A percentile compares a stretch with the other conserved stretches of the same genome.
phyloP scores from a whole-genome alignment of 1,140 invertebrate species.

The Drosophila truncata region DNA sequence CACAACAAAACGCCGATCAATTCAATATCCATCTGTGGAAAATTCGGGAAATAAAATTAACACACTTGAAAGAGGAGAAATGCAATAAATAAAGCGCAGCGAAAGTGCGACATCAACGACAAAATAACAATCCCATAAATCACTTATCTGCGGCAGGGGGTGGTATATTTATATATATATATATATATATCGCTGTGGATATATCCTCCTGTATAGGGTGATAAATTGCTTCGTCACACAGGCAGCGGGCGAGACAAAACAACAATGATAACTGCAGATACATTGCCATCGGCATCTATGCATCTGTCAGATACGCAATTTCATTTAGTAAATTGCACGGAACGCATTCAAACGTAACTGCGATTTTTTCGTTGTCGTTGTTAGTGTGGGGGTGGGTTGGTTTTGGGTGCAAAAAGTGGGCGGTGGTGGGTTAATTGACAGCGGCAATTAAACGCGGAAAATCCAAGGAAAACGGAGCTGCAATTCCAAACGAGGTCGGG shows the following conservation, averaged over 20 bases:
- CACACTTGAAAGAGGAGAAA: slow-evolving; percentile 57
- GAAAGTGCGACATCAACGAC: slow-evolving; percentile 81
- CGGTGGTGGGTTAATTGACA: slow-evolving; percentile 30
- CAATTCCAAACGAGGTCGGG: slow-evolving; percentile 4
- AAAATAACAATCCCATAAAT: slow-evolving; percentile 83
- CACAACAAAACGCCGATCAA: slow-evolving; percentile 11
- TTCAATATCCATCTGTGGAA: slow-evolving; percentile 36
- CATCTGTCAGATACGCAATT: slow-evolving; percentile 71
- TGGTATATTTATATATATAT: neutral
- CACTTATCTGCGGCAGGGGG: slow-evolving; percentile 60
- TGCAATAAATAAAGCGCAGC: slow-evolving; percentile 76
- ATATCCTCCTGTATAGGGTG: slow-evolving; percentile 33
- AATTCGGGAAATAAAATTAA: slow-evolving; percentile 73
- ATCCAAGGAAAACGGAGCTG: slow-evolving; percentile 2
- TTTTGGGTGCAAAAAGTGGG: slow-evolving; percentile 10
- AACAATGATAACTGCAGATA: slow-evolving; percentile 65
- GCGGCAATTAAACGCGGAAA: slow-evolving; percentile 25
- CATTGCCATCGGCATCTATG: slow-evolving; percentile 39
- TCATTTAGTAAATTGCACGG: slow-evolving; percentile 70
- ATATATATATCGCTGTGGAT: slow-evolving; percentile 7
- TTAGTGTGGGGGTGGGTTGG: neutral
- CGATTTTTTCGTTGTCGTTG: slow-evolving; percentile 5
- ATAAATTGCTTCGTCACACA: slow-evolving; percentile 53
- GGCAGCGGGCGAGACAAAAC: slow-evolving; percentile 40
- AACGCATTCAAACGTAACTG: slow-evolving; percentile 46